Evolutionary conservation across 2,797 vertebrate species (phyloP), one percentile per base, ranked within the genome.

Genomic region (Paedocypris micromegethes): DNA sequence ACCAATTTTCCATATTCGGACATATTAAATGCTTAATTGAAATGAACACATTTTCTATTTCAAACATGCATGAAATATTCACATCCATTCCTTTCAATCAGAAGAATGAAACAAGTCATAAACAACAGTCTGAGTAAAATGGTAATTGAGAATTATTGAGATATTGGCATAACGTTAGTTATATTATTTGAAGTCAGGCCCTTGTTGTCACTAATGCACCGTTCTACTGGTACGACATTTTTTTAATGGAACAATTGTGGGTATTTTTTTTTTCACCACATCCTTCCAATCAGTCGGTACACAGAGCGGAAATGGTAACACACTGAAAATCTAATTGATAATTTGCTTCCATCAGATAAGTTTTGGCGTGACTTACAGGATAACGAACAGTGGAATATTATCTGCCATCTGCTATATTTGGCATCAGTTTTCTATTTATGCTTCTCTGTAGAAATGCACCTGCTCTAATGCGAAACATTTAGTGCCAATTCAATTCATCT

Each of bases 261-360:
- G 39, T 73, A 67, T 76, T 76, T 66, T 78, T 72, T 77, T 56
- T 77, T 65, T 67, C 80, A 77, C 81, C 81, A 83, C 81, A 83
- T 83, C 81, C 81, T 80, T 75, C 54, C 74, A 69, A 77, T 77
- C 70, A 72, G 66, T 72, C 76, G 75, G 72, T 78, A 81, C 79
- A 78, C 57, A 67, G 63, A 66, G 78, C 81, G 78, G 79, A 82
- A 82, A 77, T 77, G 81, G 81, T 82, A 81, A 80, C 75, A 80
- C 78, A 52, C 79, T 58, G 23, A 70, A 71, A 76, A 78, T 76
- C 70, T 77, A 72, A 76, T 79, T 78, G 74, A 76, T 79, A 73
- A 64, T 76, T 58, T 68, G 58, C 42, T 63, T 70, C 71, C 43
- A 44, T 60, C 39, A 57, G 52, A 44, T 8, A 37, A 23, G 9